A percentile compares a stretch with the other conserved stretches of the same genome.
Evolutionary conservation across 2,797 vertebrate genomes (phyloP).

Genomic region (Simalia tracyae): DNA sequence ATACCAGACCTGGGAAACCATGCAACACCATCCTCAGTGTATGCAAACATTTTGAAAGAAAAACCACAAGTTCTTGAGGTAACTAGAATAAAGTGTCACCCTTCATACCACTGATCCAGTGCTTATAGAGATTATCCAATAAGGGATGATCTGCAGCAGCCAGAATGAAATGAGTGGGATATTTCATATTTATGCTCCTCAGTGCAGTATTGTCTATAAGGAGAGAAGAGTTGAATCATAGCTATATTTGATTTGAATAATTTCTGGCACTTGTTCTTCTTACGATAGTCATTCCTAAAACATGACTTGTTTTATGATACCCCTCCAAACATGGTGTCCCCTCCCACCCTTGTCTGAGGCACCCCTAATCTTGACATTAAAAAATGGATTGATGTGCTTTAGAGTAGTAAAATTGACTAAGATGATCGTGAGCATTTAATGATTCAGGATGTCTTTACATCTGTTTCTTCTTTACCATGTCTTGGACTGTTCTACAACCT

Average conservation of each 20-base stretch:
- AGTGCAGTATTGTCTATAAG: not conserved
- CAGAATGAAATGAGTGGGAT: too few relatives aligned
- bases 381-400: not conserved
- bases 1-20: not conserved
- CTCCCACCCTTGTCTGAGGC: not conserved
- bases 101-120: not conserved
- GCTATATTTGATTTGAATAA: not conserved
- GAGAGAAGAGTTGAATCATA: not conserved
- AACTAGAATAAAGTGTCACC: not conserved
- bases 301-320: not conserved
- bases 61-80: constrained; percentile 17
- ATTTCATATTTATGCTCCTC: too few relatives aligned
- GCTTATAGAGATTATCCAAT: too few relatives aligned
- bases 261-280: not conserved
- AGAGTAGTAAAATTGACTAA: not conserved
- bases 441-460: not conserved
- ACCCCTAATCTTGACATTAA: not conserved
- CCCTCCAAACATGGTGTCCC: not conserved
- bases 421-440: not conserved
- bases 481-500: too few relatives aligned
- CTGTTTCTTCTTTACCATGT: not conserved
- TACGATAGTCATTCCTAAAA: not conserved
- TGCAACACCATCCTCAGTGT: not conserved
- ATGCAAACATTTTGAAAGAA: not conserved
- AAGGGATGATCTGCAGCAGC: too few relatives aligned